Evolutionary conservation across 2,888 invertebrate genomes (phyloP).

Genomic region (Lithosia quadra): DNA sequence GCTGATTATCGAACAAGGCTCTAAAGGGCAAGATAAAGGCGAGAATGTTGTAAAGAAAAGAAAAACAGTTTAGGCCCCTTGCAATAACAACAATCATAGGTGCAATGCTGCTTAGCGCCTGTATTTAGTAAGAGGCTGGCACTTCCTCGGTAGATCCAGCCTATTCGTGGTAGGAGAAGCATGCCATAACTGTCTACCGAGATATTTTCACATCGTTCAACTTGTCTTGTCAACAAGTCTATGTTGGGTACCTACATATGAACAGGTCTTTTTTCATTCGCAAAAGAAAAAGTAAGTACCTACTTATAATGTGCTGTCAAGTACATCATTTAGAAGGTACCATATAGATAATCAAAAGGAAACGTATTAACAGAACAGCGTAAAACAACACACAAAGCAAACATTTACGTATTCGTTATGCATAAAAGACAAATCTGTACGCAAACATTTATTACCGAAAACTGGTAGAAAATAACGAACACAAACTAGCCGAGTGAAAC

Average conservation of each 20-base stretch:
- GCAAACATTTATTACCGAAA: conserved; percentile 75
- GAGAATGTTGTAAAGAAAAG: background rate
- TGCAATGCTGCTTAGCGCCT: background rate
- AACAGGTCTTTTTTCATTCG: too few species aligned
- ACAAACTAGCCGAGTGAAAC: conserved; percentile 73
- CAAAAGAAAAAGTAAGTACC: too few species aligned
- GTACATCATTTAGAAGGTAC: background rate
- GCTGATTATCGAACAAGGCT: background rate
- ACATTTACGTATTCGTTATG: conserved; percentile 65
- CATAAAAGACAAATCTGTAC: conserved; percentile 65
- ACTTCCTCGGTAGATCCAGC: background rate
- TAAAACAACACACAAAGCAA: conserved; percentile 44
- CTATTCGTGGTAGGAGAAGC: background rate
- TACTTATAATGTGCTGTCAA: background rate
- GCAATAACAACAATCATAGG: background rate
- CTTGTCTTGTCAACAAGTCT: too few species aligned
- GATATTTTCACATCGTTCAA: too few species aligned
- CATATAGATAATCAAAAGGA: conserved; percentile 26
- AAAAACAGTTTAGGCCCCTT: background rate
- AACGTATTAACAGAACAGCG: conserved; percentile 34
- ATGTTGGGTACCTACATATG: too few species aligned
- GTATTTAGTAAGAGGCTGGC: background rate
- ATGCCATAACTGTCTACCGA: background rate
- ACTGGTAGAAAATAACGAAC: conserved; percentile 63
- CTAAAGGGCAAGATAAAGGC: background rate